Evolutionary conservation across 2,113 vertebrate genomes (phyloP).

Genomic region (Butorides virescens): DNA sequence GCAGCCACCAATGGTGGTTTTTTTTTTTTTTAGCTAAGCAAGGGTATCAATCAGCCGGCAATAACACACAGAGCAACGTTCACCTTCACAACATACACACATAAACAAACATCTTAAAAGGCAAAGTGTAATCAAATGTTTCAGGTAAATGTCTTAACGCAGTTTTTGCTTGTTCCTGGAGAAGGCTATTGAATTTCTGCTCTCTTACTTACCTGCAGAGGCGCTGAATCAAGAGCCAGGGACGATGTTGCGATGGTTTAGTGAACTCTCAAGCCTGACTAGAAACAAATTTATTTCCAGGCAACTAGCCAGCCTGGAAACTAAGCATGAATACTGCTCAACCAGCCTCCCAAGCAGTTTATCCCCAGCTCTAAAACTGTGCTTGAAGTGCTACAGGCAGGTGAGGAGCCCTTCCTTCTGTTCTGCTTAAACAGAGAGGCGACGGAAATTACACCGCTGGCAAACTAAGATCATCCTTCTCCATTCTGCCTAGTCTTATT

Average conservation of each 20-base stretch:
- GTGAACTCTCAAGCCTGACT: background rate
- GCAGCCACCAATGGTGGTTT: rapidly evolving
- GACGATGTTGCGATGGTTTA: background rate
- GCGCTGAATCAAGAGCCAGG: background rate
- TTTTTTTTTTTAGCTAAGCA: background rate
- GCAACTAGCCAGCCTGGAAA: background rate
- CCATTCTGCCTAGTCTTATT: background rate
- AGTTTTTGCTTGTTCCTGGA: background rate
- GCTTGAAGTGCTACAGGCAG: background rate
- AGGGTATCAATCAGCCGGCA: background rate
- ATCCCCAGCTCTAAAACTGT: background rate
- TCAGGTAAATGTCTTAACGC: background rate
- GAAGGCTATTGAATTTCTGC: background rate
- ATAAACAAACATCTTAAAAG: background rate
- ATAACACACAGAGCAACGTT: background rate
- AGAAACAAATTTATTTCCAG: conserved; percentile 23
- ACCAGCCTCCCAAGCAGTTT: background rate
- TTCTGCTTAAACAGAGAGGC: background rate
- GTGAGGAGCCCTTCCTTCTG: background rate
- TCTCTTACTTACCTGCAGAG: background rate
- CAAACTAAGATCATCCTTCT: background rate
- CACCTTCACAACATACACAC: background rate
- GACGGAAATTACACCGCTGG: background rate
- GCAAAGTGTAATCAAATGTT: background rate
- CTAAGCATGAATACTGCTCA: background rate